Base-by-base conservation (phyloP, 2,797 vertebrate genomes). In the Remorina albescens region DNA sequence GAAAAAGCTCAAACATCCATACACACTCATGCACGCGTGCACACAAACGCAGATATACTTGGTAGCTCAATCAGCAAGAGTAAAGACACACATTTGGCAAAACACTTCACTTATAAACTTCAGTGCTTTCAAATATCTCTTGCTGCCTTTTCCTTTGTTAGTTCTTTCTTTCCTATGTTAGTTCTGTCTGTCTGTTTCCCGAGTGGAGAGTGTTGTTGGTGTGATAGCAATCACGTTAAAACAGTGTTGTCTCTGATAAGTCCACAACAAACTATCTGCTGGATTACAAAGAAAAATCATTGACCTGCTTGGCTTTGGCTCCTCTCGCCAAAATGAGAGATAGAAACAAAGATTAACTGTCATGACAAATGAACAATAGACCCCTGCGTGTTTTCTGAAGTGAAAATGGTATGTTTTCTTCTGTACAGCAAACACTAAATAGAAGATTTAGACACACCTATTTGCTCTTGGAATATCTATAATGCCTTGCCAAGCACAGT, bases 141-240 rank as follows among this genome's bases (percentile, higher is more conserved):
- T 13, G 70, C 28, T 57, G 12, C 53, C 60, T 47, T n/a, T 51
- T 10, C 47, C 10, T 3, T 3, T 54, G 30, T 58, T 60, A 53
- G 67, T 21, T 60, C 15, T 16, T n/a, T 47, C 23, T 74, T 54
- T 25, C 44, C 18, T 21, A 10, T n/a, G n/a, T n/a, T n/a, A n/a
- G n/a, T n/a, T n/a, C n/a, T n/a, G 23, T 61, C 3, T 0, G 56
- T 30, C 53, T 47, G 3, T 78, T 79, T 76, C 61, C 71, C 63
- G 18, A 80, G 72, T 63, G 76, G 47, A 5, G 58, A 61, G 76
- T 36, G 65, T 69, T 66, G 80, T 71, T 63, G 28, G 42, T 60
- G 49, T 83, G 82, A 90, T 84, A 86, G 80, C 84, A 86, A 88
- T 89, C 76, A 86, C 8, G 46, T 82, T 72, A 76, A 81, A 85